Base-by-base conservation (phyloP, 1,140 invertebrate species). In the Xylocopa sonorina region DNA sequence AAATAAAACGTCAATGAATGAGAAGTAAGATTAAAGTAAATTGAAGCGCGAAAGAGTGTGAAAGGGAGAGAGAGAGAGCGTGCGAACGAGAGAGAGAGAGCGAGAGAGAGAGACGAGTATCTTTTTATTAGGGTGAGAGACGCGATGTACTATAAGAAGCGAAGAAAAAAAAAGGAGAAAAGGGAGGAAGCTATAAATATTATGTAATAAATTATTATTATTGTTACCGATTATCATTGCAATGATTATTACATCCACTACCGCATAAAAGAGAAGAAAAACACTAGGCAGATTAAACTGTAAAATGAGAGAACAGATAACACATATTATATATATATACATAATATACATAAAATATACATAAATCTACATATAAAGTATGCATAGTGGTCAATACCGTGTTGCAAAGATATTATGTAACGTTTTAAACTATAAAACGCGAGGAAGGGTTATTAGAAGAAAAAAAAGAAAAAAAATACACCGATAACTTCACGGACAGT, bases 141-240 rank as follows among this genome's bases (percentile, higher is more conserved):
- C 83, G 85, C 86, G 82, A 83, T 90, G 90, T 89, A 90, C 88
- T 91, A 89, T 90, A 89, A 91, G 81, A 82, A 73, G 57, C 29
- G 43, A 76, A 55, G 66, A 64, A 66, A 80, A 78, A 24, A 79
- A 21, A 21, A 21, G 3, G 34, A 68, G 77, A 76, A 14, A 78
- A 34, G 78, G 75, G 24, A 80, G 78, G 32, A 86, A 88, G 85
- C 85, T 91, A 90, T 88, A 91, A 91, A 91, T 91, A 91, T 82
- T 90, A 89, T 88, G 88, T 89, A 88, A 86, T 90, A 89, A 90
- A 91, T 90, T 90, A 90, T 91, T 91, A 90, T 89, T 91, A 90
- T 90, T 90, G 87, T 92, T 91, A 90, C 86, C 86, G 85, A 90
- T 85, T 86, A 88, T 88, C 85, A 90, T 86, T 88, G 84, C 84